Evolutionary conservation across 2,113 vertebrate species (phyloP), one percentile per base, ranked within the genome.

Genomic region (Cryptomyrus ogoouensis): DNA sequence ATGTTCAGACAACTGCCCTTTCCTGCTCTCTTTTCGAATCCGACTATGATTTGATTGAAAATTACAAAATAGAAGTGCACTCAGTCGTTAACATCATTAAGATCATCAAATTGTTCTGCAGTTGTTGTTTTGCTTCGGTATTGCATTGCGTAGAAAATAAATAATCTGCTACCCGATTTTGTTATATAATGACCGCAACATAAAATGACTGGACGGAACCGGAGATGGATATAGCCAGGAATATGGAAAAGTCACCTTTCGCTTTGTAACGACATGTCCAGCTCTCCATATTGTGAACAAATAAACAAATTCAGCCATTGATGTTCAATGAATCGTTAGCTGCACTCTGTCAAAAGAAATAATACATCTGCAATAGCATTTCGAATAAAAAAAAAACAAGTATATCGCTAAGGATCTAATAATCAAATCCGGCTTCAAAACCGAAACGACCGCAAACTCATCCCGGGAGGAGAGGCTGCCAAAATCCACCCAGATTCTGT

Each of bases 111-210:
- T 31, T 80, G 35, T 80, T 42, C 15, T 17, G 31, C 74, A 35
- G 31, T 27, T 70, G 3, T 70, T 70, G 27, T 13, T 70, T 70
- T 70, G 74, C 74, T 80, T 42, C 35, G 31, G 0, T 42, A 8
- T 80, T 42, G 6, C 74, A 80, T 42, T 17, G 15, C 74, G 74
- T 80, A 39, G 15, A 80, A 19, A 42, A 80, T 80, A 80, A 42
- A 80, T 42, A 35, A 80, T 80, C 74, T 80, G 31, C 27, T 66
- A 12, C n/a, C 62, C 70, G 70, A 77, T 39, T 84, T 84, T 10
- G 39, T 84, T 84, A 84, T 84, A 80, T 80, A 80, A 80, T 42
- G 62, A 70, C 62, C n/a, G 77, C 77, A 83, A 83, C 19, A 84
- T 46, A 47, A 46, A 84, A 84, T 47, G 83, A 84, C 35, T 84